Conservation (phyloP, 2,797 vertebrate genomes). For the Emydoidea blandingii region DNA sequence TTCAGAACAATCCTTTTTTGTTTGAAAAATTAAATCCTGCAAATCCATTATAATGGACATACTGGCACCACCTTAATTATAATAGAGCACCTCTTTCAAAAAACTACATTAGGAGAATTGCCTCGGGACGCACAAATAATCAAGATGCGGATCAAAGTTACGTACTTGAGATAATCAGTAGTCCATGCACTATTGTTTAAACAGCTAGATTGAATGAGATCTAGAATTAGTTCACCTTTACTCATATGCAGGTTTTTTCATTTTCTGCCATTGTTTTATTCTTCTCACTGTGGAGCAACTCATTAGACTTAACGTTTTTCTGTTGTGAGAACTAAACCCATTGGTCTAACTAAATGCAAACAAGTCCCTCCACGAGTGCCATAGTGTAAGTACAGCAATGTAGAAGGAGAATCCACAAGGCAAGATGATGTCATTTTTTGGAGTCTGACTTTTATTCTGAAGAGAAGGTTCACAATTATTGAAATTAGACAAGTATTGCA, state of each 20-base stretch:
- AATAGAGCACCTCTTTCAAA: accelerated
- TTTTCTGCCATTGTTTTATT: slow-evolving; percentile 42
- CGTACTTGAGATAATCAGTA: slow-evolving; percentile 34
- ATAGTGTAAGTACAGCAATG: neutral
- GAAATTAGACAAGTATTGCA: slow-evolving; percentile 44
- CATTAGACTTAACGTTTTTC: slow-evolving; percentile 56
- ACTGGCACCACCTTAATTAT: accelerated
- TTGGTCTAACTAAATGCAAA: slow-evolving; percentile 47
- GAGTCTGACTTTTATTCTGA: slow-evolving; percentile 81
- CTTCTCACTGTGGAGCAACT: slow-evolving; percentile 2
- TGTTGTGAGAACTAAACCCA: slow-evolving; percentile 25
- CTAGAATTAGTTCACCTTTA: slow-evolving; percentile 42
- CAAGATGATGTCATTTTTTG: slow-evolving; percentile 57
- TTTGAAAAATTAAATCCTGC: neutral
- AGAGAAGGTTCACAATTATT: slow-evolving; percentile 62
- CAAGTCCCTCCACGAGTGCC: slow-evolving; percentile 30
- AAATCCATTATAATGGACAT: accelerated
- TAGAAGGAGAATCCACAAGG: slow-evolving; percentile 17
- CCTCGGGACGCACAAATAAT: neutral
- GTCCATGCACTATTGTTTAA: slow-evolving; percentile 28
- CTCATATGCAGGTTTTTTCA: slow-evolving; percentile 29
- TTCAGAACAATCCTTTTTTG: neutral
- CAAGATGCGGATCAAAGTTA: slow-evolving; percentile 12
- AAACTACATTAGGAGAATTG: accelerated
- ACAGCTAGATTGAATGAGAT: slow-evolving; percentile 33